These are phyloP conservation scores for Chironex yamaguchii DNA, from an alignment of 30 jellyfish, hydroid and myxozoan species.

Conservation along the genomic window DNA sequence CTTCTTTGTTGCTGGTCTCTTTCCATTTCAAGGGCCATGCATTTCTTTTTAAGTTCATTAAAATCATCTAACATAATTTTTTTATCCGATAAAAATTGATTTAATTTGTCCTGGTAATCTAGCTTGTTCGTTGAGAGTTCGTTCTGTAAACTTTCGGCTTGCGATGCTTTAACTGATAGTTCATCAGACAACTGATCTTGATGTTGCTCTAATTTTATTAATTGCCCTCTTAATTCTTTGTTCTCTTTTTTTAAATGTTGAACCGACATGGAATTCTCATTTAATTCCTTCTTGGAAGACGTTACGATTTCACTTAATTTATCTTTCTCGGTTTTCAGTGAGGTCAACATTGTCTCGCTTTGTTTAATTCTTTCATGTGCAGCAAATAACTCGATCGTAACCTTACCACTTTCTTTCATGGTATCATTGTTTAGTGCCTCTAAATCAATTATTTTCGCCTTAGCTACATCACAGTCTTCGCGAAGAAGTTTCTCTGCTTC, in stretches of 20 bases:
- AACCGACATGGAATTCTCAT: neutral
- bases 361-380: constrained; percentile 31
- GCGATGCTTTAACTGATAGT: neutral
- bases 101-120: neutral
- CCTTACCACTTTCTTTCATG: constrained; percentile 71
- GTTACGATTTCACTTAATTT: neutral
- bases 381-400: constrained; percentile 60
- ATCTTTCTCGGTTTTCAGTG: neutral
- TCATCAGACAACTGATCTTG: neutral
- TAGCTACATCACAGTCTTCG: constrained; percentile 40
- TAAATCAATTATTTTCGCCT: constrained; percentile 29
- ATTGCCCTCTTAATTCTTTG: neutral
- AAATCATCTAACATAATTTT: neutral
- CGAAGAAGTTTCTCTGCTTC: constrained; percentile 16
- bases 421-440: constrained; percentile 65
- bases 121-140: neutral
- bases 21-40: neutral
- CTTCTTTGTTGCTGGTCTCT: neutral
- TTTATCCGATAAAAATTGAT: neutral
- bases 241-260: neutral
- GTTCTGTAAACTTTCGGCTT: neutral
- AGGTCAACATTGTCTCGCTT: neutral
- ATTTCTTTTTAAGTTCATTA: neutral
- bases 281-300: neutral
- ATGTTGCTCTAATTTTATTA: too few relatives aligned